Percentiles rank a stretch among this genome's conserved stretches.
Evolutionary conservation across 2,888 invertebrate species (phyloP).

Genomic region (Anoncus sp.): DNA sequence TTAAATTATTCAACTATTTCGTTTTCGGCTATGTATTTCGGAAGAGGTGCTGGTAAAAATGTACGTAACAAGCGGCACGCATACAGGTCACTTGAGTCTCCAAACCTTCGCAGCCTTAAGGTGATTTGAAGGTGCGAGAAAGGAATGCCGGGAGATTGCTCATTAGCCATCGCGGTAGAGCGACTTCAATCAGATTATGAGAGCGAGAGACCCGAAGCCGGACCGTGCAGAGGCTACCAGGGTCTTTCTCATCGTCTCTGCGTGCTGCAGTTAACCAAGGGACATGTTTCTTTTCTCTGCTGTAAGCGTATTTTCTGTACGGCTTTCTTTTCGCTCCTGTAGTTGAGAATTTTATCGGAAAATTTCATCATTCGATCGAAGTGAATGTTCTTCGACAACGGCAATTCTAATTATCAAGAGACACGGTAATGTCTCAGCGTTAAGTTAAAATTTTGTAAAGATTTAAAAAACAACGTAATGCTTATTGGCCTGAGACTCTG

Average conservation of each 20-base stretch:
- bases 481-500: too few species aligned
- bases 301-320: constrained; percentile 26
- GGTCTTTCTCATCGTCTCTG: constrained; percentile 28
- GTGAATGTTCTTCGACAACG: background rate
- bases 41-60: background rate
- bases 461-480: too few species aligned
- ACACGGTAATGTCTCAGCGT: background rate
- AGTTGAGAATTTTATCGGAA: constrained; percentile 34
- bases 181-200: constrained; percentile 77
- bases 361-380: constrained; percentile 29
- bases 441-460: too few species aligned
- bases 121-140: constrained; percentile 69
- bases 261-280: constrained; percentile 23
- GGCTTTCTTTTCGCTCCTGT: constrained; percentile 24
- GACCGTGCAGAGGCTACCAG: constrained; percentile 42
- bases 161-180: constrained; percentile 73
- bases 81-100: constrained; percentile 59
- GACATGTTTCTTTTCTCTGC: constrained; percentile 35
- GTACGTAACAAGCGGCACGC: constrained; percentile 66
- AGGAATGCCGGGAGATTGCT: constrained; percentile 76
- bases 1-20: background rate
- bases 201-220: constrained; percentile 64
- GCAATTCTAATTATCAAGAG: constrained; percentile 24
- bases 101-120: background rate
- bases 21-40: background rate